phyloP scores from a whole-genome alignment of 2,797 vertebrate species.

The Mustela erminea region DNA sequence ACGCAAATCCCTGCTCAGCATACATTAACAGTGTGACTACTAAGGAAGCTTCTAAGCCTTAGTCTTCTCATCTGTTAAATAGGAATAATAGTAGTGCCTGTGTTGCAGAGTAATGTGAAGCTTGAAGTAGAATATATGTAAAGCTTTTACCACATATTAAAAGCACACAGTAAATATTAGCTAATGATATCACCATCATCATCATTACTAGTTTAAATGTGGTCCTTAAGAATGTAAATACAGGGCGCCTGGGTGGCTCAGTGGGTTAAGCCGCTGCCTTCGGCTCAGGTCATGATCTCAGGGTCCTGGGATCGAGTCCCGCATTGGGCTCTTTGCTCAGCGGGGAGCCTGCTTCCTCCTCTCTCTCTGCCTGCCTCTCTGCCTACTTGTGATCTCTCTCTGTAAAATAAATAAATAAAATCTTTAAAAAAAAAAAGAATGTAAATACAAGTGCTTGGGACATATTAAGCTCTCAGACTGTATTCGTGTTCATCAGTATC shows the following conservation, averaged over 20 bases:
- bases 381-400: too few species aligned
- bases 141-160: conserved; percentile 39
- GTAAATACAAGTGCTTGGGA: not conserved
- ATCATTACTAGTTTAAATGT: not conserved
- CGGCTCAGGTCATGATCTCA: too few species aligned
- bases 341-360: too few species aligned
- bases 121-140: not conserved
- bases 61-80: conserved; percentile 1
- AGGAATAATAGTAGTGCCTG: not conserved
- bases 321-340: too few species aligned
- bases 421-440: too few species aligned
- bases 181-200: not conserved
- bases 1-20: not conserved
- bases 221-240: not conserved
- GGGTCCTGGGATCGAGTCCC: too few species aligned
- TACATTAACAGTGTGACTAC: not conserved
- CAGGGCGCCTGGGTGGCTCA: not conserved
- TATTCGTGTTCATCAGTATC: not conserved
- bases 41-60: not conserved
- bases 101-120: not conserved
- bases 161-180: not conserved
- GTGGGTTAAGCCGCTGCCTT: too few species aligned
- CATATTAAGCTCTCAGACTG: not conserved
- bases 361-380: too few species aligned
- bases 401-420: too few species aligned